Percentiles rank a stretch among this genome's conserved stretches.
Evolutionary conservation across 2,888 invertebrate species (phyloP).

Genomic region (Sepiola atlantica): DNA sequence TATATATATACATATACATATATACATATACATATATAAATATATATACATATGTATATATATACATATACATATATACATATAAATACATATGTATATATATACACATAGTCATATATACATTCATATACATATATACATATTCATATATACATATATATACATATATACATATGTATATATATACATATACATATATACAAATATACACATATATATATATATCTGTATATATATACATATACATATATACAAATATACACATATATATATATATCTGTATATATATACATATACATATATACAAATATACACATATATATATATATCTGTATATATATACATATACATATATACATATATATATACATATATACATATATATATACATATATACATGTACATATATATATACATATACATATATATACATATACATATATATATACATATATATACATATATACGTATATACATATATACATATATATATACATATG

Average conservation of each 20-base stretch:
- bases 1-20: neutral
- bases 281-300: neutral
- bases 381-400: neutral
- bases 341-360: neutral
- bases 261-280: neutral
- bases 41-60: neutral
- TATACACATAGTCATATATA: neutral
- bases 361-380: neutral
- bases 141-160: neutral
- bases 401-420: neutral
- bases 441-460: neutral
- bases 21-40: neutral
- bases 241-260: neutral
- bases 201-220: neutral
- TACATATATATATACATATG: neutral
- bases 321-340: neutral
- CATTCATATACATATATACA: neutral
- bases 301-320: neutral
- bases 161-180: neutral
- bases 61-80: constrained; percentile 33
- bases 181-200: neutral
- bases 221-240: neutral
- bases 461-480: neutral
- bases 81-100: neutral
- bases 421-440: neutral